phyloP scores from a whole-genome alignment of 2,797 vertebrate species.

The Epinephelus malabaricus region DNA sequence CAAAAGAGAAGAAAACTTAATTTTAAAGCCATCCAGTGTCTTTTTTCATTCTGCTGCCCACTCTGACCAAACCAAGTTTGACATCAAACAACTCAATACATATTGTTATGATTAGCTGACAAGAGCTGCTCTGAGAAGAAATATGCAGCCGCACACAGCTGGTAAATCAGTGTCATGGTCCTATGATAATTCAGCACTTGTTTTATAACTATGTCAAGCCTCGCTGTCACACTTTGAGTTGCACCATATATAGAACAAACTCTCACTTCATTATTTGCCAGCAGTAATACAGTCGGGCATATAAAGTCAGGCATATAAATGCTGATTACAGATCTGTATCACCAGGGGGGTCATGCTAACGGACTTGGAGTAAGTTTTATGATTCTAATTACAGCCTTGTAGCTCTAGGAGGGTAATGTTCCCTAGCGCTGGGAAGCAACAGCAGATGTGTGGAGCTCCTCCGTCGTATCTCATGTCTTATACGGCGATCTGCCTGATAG shows the following conservation, averaged over 20 bases:
- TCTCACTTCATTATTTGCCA: conserved; percentile 47
- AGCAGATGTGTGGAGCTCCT: conserved; percentile 82
- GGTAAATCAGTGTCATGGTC: conserved; percentile 30
- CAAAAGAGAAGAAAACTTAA: background rate
- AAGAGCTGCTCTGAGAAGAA: conserved; percentile 10
- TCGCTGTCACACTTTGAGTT: conserved; percentile 41
- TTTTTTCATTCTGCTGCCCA: background rate
- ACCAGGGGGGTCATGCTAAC: conserved; percentile 61
- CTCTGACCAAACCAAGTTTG: background rate
- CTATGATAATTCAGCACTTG: conserved; percentile 23
- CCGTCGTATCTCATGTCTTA: conserved; percentile 77
- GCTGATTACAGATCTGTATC: conserved; percentile 66
- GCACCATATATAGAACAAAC: conserved; percentile 40
- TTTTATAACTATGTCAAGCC: conserved; percentile 46
- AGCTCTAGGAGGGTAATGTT: conserved; percentile 74
- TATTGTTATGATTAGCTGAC: background rate
- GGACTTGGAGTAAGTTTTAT: conserved; percentile 74
- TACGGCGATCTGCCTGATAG: conserved; percentile 72
- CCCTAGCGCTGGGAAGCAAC: conserved; percentile 69
- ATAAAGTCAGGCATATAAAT: conserved; percentile 58
- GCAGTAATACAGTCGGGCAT: conserved; percentile 33
- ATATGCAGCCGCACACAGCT: background rate
- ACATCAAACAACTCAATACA: background rate
- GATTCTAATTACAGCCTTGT: conserved; percentile 71
- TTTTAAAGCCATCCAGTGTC: background rate